A percentile compares a stretch with the other conserved stretches of the same genome.
Conservation (phyloP, 1,140 invertebrate genomes). For the Chlorops oryzae region DNA sequence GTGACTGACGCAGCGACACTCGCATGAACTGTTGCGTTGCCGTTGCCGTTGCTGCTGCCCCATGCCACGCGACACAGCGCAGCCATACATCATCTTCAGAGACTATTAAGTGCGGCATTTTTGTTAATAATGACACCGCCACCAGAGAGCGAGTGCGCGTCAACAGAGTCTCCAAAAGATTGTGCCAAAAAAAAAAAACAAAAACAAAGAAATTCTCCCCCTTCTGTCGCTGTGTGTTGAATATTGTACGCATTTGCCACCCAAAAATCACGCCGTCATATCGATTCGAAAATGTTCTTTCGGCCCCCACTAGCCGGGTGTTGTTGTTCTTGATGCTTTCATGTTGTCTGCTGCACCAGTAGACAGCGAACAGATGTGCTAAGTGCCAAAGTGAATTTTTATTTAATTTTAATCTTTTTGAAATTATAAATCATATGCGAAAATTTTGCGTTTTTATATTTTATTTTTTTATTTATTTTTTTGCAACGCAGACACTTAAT, state of each 20-base stretch:
- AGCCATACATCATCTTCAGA: conserved; percentile 12
- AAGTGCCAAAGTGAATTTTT: conserved; percentile 15
- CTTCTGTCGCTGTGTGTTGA: conserved; percentile 22
- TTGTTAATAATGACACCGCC: too few relatives aligned
- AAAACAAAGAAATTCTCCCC: too few relatives aligned
- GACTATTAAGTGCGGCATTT: conserved; percentile 11
- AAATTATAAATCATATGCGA: neutral
- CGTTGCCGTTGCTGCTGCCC: too few relatives aligned
- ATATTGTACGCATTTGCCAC: conserved; percentile 20
- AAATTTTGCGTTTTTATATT: neutral
- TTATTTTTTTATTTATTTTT: too few relatives aligned
- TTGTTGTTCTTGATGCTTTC: neutral
- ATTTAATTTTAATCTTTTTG: conserved; percentile 8
- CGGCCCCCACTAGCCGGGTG: neutral
- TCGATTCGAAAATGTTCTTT: too few relatives aligned
- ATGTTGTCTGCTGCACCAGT: neutral
- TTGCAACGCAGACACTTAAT: too few relatives aligned
- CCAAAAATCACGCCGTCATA: conserved; percentile 16
- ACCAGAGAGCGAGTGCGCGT: too few relatives aligned
- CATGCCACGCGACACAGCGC: too few relatives aligned
- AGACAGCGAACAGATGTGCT: conserved; percentile 9
- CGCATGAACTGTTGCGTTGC: too few relatives aligned
- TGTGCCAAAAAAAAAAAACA: too few relatives aligned
- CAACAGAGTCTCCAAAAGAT: too few relatives aligned
- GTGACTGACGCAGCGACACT: too few relatives aligned